These are phyloP conservation scores for Drosophila nasuta DNA, from an alignment of 1,140 invertebrate genomes.

Conservation along the genomic window DNA sequence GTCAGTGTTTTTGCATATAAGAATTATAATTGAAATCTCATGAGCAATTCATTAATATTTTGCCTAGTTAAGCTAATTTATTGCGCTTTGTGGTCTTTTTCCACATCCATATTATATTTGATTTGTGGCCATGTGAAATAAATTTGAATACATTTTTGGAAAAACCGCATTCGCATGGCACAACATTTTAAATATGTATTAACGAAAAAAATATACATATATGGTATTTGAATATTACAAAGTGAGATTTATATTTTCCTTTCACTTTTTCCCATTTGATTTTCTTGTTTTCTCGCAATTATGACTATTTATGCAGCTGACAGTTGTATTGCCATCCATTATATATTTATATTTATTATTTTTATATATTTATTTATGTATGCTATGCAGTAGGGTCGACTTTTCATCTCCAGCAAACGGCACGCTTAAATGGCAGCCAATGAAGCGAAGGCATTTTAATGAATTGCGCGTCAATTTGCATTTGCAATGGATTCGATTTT, in stretches of 20 bases:
- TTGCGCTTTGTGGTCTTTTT: constrained; percentile 37
- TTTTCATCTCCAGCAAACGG: constrained; percentile 25
- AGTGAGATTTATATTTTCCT: not conserved
- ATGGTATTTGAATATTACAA: not conserved
- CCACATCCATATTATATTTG: constrained; percentile 52
- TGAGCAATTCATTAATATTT: constrained; percentile 64
- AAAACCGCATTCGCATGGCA: constrained; percentile 43
- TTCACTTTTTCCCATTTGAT: too few species aligned
- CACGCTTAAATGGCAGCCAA: constrained; percentile 66
- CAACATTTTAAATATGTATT: constrained; percentile 43
- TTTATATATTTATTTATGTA: constrained; percentile 43
- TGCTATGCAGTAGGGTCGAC: constrained; percentile 26
- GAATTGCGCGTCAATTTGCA: constrained; percentile 75
- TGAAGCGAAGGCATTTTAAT: constrained; percentile 71
- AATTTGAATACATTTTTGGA: constrained; percentile 59
- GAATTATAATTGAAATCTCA: constrained; percentile 62
- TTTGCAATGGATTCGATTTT: constrained; percentile 63
- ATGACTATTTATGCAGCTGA: not conserved
- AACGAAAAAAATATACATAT: constrained; percentile 8
- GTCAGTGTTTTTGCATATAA: not conserved
- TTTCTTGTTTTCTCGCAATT: constrained; percentile 1
- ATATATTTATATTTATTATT: constrained; percentile 12
- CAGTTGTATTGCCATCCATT: not conserved
- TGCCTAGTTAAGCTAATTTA: constrained; percentile 62
- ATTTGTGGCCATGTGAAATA: constrained; percentile 58